Conservation (phyloP, 1,140 invertebrate species). For the Diabrotica undecimpunctata region DNA sequence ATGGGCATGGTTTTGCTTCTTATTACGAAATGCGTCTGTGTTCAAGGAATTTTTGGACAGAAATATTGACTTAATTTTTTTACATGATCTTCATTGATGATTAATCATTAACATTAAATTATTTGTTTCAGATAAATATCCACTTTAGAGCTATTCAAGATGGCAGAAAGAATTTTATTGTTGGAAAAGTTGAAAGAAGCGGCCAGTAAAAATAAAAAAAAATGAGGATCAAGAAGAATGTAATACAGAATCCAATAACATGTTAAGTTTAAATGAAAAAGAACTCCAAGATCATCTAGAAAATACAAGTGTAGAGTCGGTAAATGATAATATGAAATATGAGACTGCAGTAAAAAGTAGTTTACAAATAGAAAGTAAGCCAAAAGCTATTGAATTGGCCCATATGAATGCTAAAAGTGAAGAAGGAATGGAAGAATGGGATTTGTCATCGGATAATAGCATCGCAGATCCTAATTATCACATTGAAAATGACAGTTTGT, state of each 20-base stretch:
- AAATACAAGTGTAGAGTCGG: conserved; percentile 1
- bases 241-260: conserved; percentile 3
- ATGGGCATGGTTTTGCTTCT: too few species aligned
- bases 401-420: conserved; percentile 7
- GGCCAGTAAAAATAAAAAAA: too few species aligned
- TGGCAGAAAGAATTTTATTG: too few species aligned
- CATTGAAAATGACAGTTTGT: background rate
- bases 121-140: too few species aligned
- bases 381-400: background rate
- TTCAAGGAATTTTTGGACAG: too few species aligned
- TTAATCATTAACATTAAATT: too few species aligned
- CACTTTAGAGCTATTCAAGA: too few species aligned
- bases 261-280: background rate
- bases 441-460: conserved; percentile 13
- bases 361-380: conserved; percentile 1
- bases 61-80: too few species aligned
- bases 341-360: background rate
- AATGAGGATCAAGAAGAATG: background rate
- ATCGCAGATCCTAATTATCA: conserved; percentile 6
- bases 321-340: background rate
- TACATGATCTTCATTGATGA: too few species aligned
- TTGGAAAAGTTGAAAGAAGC: too few species aligned
- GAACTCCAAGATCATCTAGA: background rate
- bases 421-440: conserved; percentile 8
- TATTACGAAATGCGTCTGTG: too few species aligned